Base-by-base conservation (phyloP, 2,888 invertebrate species). In the Gymnosoma rotundatum region DNA sequence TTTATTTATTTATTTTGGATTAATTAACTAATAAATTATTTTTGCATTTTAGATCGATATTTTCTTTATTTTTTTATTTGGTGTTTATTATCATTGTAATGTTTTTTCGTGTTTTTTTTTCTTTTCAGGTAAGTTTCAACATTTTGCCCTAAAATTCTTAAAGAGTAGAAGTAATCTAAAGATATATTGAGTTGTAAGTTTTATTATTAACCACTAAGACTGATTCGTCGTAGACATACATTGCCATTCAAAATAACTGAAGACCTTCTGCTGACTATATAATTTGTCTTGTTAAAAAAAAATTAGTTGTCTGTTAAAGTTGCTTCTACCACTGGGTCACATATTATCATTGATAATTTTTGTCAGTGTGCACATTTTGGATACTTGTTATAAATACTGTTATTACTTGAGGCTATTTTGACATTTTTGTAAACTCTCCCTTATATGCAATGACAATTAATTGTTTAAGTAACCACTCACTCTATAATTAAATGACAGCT, bases 51-150 rank as follows among this genome's bases (percentile, higher is more conserved):
- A n/a, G n/a, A n/a, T n/a, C n/a, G n/a, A n/a, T 32, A 32, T 32
- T 38, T 38, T 38, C 38, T 10, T 38, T 38, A 4, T 38, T 38
- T 38, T 12, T 10, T 10, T 12, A 12, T 42, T 12, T 42, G 42
- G 12, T 12, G 0, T 6, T 42, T 10, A 38, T 38, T 9, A 6
- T 9, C 4, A 45, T 48, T 61, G 36, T 45, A 73, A 54, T 73
- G 20, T n/a, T 16, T 6, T 48, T 21, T 25, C 4, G 74, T 56
- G 32, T 56, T 73, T 64, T 73, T 64, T 20, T 80, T 45, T 81
- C 50, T 64, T 81, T 81, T 50, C 50, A 81, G 81, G 81, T 81
- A 81, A 81, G 81, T 81, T 48, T 70, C 56, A 21, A 69, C 32
- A 25, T 42, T 80, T 61, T 38, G 50, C 48, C 7, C 3, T n/a